phyloP scores from a whole-genome alignment of 2,888 invertebrate species.

The Scaptomyza reducta region DNA sequence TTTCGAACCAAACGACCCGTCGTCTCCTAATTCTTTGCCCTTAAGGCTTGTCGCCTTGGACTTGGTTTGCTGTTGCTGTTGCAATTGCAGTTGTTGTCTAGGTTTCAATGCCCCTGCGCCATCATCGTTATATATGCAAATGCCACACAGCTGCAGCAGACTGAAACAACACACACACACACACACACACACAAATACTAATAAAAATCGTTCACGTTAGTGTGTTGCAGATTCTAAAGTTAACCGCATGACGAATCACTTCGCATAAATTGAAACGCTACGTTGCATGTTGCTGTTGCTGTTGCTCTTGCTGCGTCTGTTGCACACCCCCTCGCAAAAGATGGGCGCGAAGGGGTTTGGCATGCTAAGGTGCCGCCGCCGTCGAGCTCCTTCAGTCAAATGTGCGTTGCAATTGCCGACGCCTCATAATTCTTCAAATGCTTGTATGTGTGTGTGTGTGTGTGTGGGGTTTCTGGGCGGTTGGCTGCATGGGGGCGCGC shows the following conservation, averaged over 20 bases:
- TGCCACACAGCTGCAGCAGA: slow-evolving; percentile 64
- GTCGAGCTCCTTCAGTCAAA: slow-evolving; percentile 66
- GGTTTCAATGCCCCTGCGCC: slow-evolving; percentile 69
- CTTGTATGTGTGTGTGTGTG: slow-evolving; percentile 49
- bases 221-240: slow-evolving; percentile 74
- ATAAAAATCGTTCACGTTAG: slow-evolving; percentile 4
- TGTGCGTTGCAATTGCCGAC: slow-evolving; percentile 65
- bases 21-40: slow-evolving; percentile 9
- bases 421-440: slow-evolving; percentile 77
- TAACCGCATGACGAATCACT: slow-evolving; percentile 80
- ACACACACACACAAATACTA: slow-evolving; percentile 31
- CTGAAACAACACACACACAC: slow-evolving; percentile 54
- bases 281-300: slow-evolving; percentile 64
- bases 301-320: slow-evolving; percentile 46
- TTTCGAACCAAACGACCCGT: slow-evolving; percentile 3
- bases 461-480: slow-evolving; percentile 50
- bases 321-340: slow-evolving; percentile 30
- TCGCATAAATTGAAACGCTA: slow-evolving; percentile 80
- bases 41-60: slow-evolving; percentile 62
- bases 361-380: slow-evolving; percentile 29
- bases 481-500: slow-evolving; percentile 54
- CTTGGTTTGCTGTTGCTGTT: slow-evolving; percentile 41
- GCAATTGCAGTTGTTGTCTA: slow-evolving; percentile 56
- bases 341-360: too few species aligned
- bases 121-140: slow-evolving; percentile 68